phyloP scores from a whole-genome alignment of 2,888 invertebrate species.

The Tribolium freemani region DNA sequence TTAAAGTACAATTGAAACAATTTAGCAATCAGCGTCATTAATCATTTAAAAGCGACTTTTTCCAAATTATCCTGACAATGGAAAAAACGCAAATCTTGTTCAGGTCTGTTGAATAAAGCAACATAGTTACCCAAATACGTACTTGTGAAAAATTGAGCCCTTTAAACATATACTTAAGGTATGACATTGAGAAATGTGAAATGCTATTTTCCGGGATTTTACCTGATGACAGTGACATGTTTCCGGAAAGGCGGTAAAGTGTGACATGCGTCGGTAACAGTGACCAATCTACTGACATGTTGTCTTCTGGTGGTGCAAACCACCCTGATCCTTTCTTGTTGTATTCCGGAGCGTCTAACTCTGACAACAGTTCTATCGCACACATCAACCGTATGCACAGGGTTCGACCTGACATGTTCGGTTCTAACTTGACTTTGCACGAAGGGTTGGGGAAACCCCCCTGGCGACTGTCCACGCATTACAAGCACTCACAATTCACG shows the following conservation, averaged over 20 bases:
- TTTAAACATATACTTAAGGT: conserved; percentile 1
- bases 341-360: conserved; percentile 63
- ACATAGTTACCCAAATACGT: conserved; percentile 16
- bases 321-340: conserved; percentile 65
- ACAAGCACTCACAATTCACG: conserved; percentile 34
- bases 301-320: conserved; percentile 67
- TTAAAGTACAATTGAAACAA: conserved; percentile 19
- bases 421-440: conserved; percentile 30
- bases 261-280: conserved; percentile 64
- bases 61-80: conserved; percentile 1
- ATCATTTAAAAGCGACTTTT: conserved; percentile 10
- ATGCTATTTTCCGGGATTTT: conserved; percentile 26
- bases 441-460: conserved; percentile 43
- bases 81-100: background rate
- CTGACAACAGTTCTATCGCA: conserved; percentile 65
- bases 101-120: conserved; percentile 5
- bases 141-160: background rate
- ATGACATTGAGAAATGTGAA: conserved; percentile 17
- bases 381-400: conserved; percentile 52
- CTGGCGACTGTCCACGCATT: conserved; percentile 43
- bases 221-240: conserved; percentile 68
- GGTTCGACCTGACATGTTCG: conserved; percentile 18
- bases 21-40: conserved; percentile 20
- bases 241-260: conserved; percentile 64
- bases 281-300: conserved; percentile 65